A percentile compares a stretch with the other conserved stretches of the same genome.
phyloP scores from a whole-genome alignment of 1,140 invertebrate species.

The Nephila pilipes region DNA sequence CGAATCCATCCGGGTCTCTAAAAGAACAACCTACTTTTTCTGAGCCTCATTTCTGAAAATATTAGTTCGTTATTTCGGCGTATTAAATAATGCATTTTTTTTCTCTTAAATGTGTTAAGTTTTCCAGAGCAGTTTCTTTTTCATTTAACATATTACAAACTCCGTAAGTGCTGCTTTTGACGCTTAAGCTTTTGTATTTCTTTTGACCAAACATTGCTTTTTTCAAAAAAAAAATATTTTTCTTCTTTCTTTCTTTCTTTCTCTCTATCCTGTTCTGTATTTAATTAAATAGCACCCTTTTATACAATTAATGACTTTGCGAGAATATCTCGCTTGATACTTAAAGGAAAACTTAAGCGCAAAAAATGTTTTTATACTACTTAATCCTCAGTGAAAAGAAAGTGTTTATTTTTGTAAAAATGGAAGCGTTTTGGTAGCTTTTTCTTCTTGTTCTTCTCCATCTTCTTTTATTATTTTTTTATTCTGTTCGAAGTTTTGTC shows the following conservation, averaged over 20 bases:
- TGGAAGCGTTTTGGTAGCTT: constrained; percentile 44
- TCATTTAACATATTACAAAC: constrained; percentile 64
- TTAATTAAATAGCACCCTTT: constrained; percentile 76
- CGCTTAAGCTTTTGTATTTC: constrained; percentile 74
- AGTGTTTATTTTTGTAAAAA: constrained; percentile 74
- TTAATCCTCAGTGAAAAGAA: constrained; percentile 74
- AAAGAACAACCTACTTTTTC: constrained; percentile 57
- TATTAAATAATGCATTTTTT: constrained; percentile 59
- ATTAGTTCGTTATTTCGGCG: constrained; percentile 58
- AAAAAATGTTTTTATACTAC: constrained; percentile 74
- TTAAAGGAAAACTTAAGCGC: constrained; percentile 56
- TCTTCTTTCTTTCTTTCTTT: not conserved
- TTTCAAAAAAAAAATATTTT: not conserved
- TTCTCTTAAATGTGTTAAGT: constrained; percentile 24
- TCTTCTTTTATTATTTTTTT: constrained; percentile 29
- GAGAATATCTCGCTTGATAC: constrained; percentile 72
- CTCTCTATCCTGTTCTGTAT: constrained; percentile 34
- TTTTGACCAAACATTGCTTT: constrained; percentile 61
- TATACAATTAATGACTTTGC: constrained; percentile 76
- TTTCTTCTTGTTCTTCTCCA: not conserved
- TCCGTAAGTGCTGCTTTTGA: constrained; percentile 75
- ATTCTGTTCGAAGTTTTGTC: constrained; percentile 51
- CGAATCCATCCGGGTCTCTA: not conserved
- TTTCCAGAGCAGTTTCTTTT: constrained; percentile 53
- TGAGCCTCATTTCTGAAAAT: constrained; percentile 18